These are phyloP conservation scores for Callaeas wilsoni DNA, from an alignment of 2,113 vertebrate genomes.

Conservation along the genomic window DNA sequence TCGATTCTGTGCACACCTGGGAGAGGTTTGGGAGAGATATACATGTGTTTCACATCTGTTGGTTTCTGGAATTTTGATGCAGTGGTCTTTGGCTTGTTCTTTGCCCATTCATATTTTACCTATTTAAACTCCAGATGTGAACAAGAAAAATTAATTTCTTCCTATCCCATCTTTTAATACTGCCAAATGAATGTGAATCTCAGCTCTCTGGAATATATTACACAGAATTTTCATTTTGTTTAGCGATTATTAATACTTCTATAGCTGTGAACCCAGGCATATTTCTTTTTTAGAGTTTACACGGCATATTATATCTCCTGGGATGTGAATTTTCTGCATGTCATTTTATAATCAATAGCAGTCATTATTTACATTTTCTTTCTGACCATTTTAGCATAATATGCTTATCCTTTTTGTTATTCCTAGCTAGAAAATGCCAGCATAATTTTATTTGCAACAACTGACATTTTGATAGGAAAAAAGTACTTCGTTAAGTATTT, in stretches of 20 bases:
- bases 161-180: not conserved
- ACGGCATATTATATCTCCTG: not conserved
- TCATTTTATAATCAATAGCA: not conserved
- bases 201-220: not conserved
- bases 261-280: not conserved
- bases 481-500: conserved; percentile 8
- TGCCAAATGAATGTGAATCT: not conserved
- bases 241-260: not conserved
- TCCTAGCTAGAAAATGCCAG: not conserved
- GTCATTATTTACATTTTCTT: not conserved
- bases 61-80: conserved; percentile 24
- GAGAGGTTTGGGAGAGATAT: not conserved
- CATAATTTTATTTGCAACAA: conserved; percentile 8
- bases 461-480: not conserved
- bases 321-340: not conserved
- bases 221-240: not conserved
- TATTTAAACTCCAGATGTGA: conserved; percentile 42
- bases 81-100: conserved; percentile 11
- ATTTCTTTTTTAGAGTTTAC: not conserved
- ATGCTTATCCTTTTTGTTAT: conserved; percentile 9
- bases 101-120: not conserved
- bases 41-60: conserved; percentile 37
- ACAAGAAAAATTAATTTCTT: conserved; percentile 53
- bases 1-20: not conserved
- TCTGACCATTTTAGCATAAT: not conserved